Percentiles rank a stretch among this genome's conserved stretches.
These are phyloP conservation scores for Falcaria lacertinaria DNA, from an alignment of 2,888 invertebrate species.

Conservation along the genomic window DNA sequence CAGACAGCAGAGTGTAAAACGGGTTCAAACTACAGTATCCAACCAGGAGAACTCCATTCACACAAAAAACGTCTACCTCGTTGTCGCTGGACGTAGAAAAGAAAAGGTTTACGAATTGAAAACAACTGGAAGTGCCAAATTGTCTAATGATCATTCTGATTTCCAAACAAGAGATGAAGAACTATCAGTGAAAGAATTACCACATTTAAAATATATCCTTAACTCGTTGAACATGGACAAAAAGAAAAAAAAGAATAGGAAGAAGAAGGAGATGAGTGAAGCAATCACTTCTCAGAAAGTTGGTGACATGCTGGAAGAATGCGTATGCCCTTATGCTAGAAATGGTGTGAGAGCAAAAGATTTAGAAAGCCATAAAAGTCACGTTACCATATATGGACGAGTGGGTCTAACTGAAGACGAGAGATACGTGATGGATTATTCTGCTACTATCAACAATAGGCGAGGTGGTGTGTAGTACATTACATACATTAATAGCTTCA, in stretches of 20 bases:
- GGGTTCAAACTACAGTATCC: conserved; percentile 35
- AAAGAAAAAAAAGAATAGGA: conserved; percentile 34
- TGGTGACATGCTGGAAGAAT: conserved; percentile 10
- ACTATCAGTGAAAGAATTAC: conserved; percentile 24
- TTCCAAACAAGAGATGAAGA: conserved; percentile 32
- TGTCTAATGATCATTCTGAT: conserved; percentile 20
- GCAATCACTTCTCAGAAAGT: conserved; percentile 7
- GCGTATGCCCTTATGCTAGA: conserved; percentile 12
- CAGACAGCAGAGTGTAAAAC: conserved; percentile 23
- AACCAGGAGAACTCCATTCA: conserved; percentile 42
- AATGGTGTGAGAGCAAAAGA: conserved; percentile 6
- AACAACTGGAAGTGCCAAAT: conserved; percentile 45
- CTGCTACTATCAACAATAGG: conserved; percentile 51
- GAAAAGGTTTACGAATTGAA: conserved; percentile 51
- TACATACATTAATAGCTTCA: no score
- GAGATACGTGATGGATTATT: conserved; percentile 53
- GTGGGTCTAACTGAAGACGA: conserved; percentile 53
- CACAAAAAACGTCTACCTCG: conserved; percentile 39
- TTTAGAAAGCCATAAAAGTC: conserved; percentile 26
- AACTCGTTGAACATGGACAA: conserved; percentile 50
- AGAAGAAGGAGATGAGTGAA: conserved; percentile 14
- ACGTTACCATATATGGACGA: conserved; percentile 50
- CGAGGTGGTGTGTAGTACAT: conserved; percentile 33
- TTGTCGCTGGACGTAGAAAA: conserved; percentile 36
- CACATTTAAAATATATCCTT: conserved; percentile 35